Base-by-base conservation (phyloP, 2,797 vertebrate species). In the Labroides dimidiatus region DNA sequence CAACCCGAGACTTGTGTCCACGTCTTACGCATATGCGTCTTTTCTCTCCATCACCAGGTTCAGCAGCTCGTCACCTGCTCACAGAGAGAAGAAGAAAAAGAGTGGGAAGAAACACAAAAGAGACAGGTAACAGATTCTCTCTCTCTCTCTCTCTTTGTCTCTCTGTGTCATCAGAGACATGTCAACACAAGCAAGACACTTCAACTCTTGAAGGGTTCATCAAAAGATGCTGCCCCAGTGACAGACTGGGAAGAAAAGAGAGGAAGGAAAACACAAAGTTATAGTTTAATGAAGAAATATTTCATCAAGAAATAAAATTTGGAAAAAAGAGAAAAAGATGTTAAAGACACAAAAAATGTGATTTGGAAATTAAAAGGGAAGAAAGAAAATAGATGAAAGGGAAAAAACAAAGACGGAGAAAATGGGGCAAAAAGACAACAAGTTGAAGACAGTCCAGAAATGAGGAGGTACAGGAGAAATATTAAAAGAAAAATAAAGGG, bases 81-180 rank as follows among this genome's bases (percentile, higher is more conserved):
- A 95, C 85, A 96, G 96, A 86, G 97, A 97, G 83, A 99, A 97
- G 92, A 99, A 96, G 87, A 96, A 96, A 86, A 96, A 96, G 89
- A 94, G 94, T 58, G 92, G 95, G 81, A 99, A 97, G 93, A 99
- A 97, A 89, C 98, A 97, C 91, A 98, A 96, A 79, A 93, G 96
- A 80, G 96, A 98, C 93, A 97, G 98, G 97, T 99, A 93, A 84
- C n/a, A n/a, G n/a, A n/a, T n/a, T n/a, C n/a, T n/a, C n/a, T n/a
- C n/a, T n/a, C n/a, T n/a, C n/a, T n/a, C n/a, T n/a, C n/a, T n/a
- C n/a, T n/a, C n/a, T n/a, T n/a, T n/a, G 42, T 10, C 9, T 50
- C 50, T 43, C 58, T 33, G 57, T 39, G 47, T 58, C 52, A 60
- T 50, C 67, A 48, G 39, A 57, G 39, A 64, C 24, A 30, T 4